phyloP scores from a whole-genome alignment of 1,140 invertebrate genomes.

The Papilio aristodemus region DNA sequence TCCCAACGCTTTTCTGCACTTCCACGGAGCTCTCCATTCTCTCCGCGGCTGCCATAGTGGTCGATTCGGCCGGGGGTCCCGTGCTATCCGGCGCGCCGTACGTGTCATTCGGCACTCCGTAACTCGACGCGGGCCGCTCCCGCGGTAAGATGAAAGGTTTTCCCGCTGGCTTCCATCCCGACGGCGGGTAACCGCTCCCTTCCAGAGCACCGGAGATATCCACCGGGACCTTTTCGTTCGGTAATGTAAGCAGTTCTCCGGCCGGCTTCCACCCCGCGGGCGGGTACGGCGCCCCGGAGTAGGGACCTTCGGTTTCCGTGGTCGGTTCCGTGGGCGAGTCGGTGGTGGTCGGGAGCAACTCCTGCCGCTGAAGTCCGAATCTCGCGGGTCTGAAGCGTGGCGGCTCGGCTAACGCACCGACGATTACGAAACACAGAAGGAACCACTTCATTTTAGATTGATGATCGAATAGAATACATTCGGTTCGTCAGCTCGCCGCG shows the following conservation, averaged over 20 bases:
- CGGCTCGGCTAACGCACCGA: background rate
- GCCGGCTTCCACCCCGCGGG: conserved; percentile 60
- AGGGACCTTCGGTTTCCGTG: conserved; percentile 34
- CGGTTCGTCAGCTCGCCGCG: conserved; percentile 36
- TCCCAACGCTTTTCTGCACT: conserved; percentile 61
- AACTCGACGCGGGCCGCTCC: conserved; percentile 53
- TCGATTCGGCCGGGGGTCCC: conserved; percentile 42
- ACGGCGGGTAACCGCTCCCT: conserved; percentile 49
- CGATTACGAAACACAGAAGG: background rate
- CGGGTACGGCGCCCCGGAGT: conserved; percentile 53
- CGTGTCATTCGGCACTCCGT: conserved; percentile 48
- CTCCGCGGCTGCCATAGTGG: conserved; percentile 44
- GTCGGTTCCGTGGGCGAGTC: conserved; percentile 9
- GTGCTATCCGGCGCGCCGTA: conserved; percentile 48
- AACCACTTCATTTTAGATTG: background rate
- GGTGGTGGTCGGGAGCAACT: conserved; percentile 6
- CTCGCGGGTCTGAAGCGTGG: background rate
- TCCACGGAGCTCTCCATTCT: conserved; percentile 64
- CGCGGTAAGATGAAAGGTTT: conserved; percentile 65
- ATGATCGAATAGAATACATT: conserved; percentile 45
- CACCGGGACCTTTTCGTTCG: conserved; percentile 18
- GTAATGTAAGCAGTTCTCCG: conserved; percentile 55
- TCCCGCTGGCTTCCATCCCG: conserved; percentile 72
- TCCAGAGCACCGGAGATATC: too few relatives aligned
- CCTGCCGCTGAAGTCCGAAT: background rate